Evolutionary conservation across 1,140 invertebrate species (phyloP).

Genomic region (Limonius californicus): DNA sequence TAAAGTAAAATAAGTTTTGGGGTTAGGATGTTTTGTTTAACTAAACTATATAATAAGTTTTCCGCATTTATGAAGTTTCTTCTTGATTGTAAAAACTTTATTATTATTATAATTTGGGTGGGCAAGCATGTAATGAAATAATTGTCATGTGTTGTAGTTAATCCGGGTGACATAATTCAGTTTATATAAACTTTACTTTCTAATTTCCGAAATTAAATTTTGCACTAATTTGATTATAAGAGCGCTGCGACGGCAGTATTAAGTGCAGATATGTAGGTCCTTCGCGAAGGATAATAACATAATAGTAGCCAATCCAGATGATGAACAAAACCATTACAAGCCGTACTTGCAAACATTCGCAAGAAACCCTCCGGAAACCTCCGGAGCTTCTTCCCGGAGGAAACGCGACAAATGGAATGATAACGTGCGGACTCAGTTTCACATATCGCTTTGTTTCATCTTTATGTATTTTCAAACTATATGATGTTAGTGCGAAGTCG

Average conservation of each 20-base stretch:
- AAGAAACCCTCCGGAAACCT: slow-evolving; percentile 23
- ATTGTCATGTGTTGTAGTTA: background rate
- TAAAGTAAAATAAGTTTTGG: too few relatives aligned
- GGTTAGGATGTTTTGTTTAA: too few relatives aligned
- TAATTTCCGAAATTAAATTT: slow-evolving; percentile 12
- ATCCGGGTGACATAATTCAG: background rate
- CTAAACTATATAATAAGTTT: too few relatives aligned
- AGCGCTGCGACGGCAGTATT: background rate
- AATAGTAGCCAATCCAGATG: slow-evolving; percentile 23
- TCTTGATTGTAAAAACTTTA: too few relatives aligned
- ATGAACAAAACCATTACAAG: slow-evolving; percentile 24
- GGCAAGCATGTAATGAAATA: background rate
- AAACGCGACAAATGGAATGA: slow-evolving; percentile 35
- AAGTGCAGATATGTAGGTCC: slow-evolving; percentile 2
- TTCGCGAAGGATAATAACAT: slow-evolving; percentile 18
- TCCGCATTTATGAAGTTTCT: too few relatives aligned
- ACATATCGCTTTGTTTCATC: slow-evolving; percentile 36
- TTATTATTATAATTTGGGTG: too few relatives aligned
- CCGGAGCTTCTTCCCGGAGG: slow-evolving; percentile 23
- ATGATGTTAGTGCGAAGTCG: slow-evolving; percentile 7
- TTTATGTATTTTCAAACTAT: slow-evolving; percentile 38
- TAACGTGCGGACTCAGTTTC: slow-evolving; percentile 33
- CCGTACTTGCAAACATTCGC: slow-evolving; percentile 16
- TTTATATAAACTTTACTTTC: slow-evolving; percentile 9
- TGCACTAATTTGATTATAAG: slow-evolving; percentile 3